Base-by-base conservation (phyloP, 2,888 invertebrate genomes). In the Hedychridium roseum region DNA sequence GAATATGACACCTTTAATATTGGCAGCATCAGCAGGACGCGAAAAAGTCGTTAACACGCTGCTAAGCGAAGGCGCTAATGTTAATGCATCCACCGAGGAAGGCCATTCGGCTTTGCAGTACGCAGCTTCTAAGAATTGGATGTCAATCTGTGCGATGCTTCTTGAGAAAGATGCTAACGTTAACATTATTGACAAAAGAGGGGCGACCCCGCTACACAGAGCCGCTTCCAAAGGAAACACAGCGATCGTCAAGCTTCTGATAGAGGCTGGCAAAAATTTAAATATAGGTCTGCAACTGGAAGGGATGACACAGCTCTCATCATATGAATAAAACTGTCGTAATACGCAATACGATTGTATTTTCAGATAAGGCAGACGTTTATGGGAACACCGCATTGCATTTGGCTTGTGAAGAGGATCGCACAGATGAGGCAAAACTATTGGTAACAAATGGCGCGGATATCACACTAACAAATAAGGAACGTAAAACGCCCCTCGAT, bases 101-200 rank as follows among this genome's bases (percentile, higher is more conserved):
- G 91, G 91, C 0, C 92, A 94, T 77, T 88, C 91, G 26, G 83
- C 92, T 5, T 78, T 94, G 39, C 92, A 92, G 71, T 93, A 94
- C 82, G 91, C 92, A 30, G 88, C 91, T 50, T 94, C 93, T 0
- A 94, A 93, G 80, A 89, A 91, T 48, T 88, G 89, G 83, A 80
- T 83, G 61, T 85, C 88, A 78, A 86, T 92, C 55, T 86, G 87
- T 36, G 82, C 84, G 55, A 73, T 85, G 43, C 74, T 94, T 38
- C 68, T 94, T 30, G 82, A 85, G 38, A 83, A 84, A 63, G 86
- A 85, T 36, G 91, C 89, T 0, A 82, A 90, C 74, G 79, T 88
- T 0, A 90, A 91, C 72, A 84, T 88, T 32, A 68, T 76, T 12
- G 91, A 92, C 76, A 80, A 84, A 37, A 79, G 88, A 50, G 86